Base-by-base conservation (phyloP, 2,888 invertebrate genomes). In the Epinotia ramella region DNA sequence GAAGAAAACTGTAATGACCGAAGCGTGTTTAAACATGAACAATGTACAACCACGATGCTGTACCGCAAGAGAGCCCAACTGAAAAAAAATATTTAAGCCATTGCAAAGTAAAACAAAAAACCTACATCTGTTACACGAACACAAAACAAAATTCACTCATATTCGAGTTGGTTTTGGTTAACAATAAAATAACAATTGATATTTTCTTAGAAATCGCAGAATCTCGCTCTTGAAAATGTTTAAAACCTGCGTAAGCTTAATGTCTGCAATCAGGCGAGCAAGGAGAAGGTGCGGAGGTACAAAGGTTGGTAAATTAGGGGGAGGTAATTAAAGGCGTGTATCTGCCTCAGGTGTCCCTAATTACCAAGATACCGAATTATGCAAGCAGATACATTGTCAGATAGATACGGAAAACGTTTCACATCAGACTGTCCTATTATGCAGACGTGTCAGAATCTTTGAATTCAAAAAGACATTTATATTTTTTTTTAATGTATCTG, bases 341-440 rank as follows among this genome's bases (percentile, higher is more conserved):
- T 92, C 92, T 88, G 85, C 82, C 81, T 82, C 92, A 91, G 92
- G 92, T 91, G 92, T 83, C 82, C 87, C 86, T 89, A 89, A 89
- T 88, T 86, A 84, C 84, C 79, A 80, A 88, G 89, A 89, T 89
- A 90, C 87, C 86, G 83, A 87, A 83, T 84, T 86, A 78, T 79
- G 80, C 80, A 79, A 73, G 64, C 18, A 60, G 77, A 66, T 57
- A n/a, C 1, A 16, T 24, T 67, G 6, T 49, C 33, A 16, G 20
- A 20, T 69, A 46, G 46, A 68, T 63, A 24, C 59, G 59, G 46
- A 16, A 76, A 20, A 28, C 7, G 44, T 63, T 33, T 69, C 20
- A 44, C 24, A 9, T 18, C 7, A 20, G 3, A 49, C 13, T 49
- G 7, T 40, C n/a, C 18, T n/a, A 13, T 13, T 53, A 6, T 49